phyloP scores from a whole-genome alignment of 2,113 vertebrate species.

The human (Homo sapiens) region DNA sequence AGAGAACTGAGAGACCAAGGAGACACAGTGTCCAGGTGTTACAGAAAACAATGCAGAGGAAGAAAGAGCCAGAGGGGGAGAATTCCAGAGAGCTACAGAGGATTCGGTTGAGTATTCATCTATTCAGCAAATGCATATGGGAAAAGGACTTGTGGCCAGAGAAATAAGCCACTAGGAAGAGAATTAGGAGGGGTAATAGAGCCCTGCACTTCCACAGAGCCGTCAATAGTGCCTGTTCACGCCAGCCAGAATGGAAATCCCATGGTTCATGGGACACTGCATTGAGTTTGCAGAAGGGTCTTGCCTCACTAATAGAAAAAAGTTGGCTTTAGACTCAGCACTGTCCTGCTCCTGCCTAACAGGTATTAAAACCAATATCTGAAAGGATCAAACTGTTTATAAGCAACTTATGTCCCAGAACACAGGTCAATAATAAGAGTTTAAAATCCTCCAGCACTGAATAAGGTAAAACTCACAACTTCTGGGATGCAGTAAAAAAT shows the following conservation, averaged over 20 bases:
- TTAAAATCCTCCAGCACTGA: neutral
- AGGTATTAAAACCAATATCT: neutral
- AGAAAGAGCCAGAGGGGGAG: neutral
- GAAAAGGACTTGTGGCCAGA: neutral
- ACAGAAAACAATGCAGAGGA: neutral
- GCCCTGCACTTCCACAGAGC: accelerated
- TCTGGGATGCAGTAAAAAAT: neutral
- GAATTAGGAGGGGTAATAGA: accelerated
- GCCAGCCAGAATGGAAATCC: neutral
- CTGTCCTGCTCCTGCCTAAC: neutral
- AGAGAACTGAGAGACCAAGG: too few species aligned
- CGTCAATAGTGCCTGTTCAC: accelerated
- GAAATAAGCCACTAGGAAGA: neutral
- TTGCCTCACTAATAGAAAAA: neutral
- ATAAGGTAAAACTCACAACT: neutral
- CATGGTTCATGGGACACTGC: accelerated
- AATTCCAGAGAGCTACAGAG: neutral
- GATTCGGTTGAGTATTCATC: too few species aligned
- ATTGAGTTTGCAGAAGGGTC: neutral
- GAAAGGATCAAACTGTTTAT: neutral
- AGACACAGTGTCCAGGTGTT: too few species aligned
- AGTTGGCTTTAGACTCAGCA: neutral
- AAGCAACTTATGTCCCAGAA: neutral
- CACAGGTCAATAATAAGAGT: neutral
- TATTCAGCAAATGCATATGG: neutral